Base-by-base conservation (phyloP, 2,797 vertebrate genomes). In the Crocodylus rhombifer region DNA sequence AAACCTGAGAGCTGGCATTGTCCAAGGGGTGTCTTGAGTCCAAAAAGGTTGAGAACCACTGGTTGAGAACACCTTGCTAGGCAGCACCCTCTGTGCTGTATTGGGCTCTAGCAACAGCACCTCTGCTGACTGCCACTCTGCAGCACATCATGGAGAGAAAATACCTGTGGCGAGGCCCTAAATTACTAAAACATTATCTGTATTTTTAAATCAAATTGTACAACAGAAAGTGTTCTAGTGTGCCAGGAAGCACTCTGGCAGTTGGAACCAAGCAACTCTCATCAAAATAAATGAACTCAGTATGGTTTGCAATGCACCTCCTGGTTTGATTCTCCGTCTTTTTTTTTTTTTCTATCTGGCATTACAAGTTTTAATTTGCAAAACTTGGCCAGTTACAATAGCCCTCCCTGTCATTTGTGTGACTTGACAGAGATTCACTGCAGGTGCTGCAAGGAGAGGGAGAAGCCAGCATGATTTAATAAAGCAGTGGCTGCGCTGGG, bases 311-410 rank as follows among this genome's bases (percentile, higher is more conserved):
- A 95, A 94, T 80, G 93, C 92, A 96, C 74, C 90, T 58, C 95
- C 94, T 91, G 95, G 96, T 94, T 94, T 94, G 96, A 94, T 93
- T 95, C 96, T 96, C 92, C 10, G 10, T 51, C 10, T 51, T 15
- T 42, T 36, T 20, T 23, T 9, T 13, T 42, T 42, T 73, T 13
- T 73, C 25, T 10, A 11, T 51, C 42, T 51, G 42, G 42, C 42
- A 51, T 51, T 96, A 95, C 91, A 96, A 94, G 93, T 96, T 96
- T 95, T 95, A 95, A 96, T 87, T 88, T 84, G 96, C 90, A 76
- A 91, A 94, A 93, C 94, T 96, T 95, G 5, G 7, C 42, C 87
- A 96, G 96, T 96, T 96, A 97, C 94, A 87, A 96, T 96, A 92
- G 95, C 93, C 95, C 96, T 95, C 95, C 83, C 92, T 18, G 84